Conservation (phyloP, 2,888 invertebrate genomes). For the Metallyticus violacea region DNA sequence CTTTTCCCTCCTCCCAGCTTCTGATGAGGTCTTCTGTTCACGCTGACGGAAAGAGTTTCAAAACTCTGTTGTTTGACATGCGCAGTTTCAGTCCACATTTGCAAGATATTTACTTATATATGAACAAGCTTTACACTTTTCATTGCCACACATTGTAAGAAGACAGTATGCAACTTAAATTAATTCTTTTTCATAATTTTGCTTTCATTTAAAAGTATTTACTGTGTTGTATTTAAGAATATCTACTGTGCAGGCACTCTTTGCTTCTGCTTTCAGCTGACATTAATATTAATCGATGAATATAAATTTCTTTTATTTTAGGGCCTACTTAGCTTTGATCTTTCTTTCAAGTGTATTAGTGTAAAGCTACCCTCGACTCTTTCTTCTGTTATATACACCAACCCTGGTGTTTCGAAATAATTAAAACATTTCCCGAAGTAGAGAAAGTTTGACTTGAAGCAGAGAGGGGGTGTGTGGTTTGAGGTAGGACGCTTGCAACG, state of each 20-base stretch:
- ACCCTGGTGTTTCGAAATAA: background rate
- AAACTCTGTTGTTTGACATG: too few relatives aligned
- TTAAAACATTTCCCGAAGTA: background rate
- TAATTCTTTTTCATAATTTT: too few relatives aligned
- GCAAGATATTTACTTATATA: too few relatives aligned
- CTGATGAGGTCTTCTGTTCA: too few relatives aligned
- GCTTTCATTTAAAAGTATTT: too few relatives aligned
- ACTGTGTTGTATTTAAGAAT: too few relatives aligned
- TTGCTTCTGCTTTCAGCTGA: background rate
- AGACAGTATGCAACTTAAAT: too few relatives aligned
- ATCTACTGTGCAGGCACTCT: background rate
- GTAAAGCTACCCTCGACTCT: background rate
- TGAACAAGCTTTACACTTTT: too few relatives aligned
- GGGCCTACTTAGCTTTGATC: background rate
- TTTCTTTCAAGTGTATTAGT: background rate
- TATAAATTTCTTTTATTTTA: background rate
- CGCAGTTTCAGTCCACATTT: too few relatives aligned
- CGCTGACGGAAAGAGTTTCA: too few relatives aligned
- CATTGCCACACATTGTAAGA: too few relatives aligned
- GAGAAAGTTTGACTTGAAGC: background rate
- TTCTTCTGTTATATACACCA: background rate
- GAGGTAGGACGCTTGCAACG: background rate
- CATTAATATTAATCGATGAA: background rate
- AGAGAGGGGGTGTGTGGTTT: background rate
- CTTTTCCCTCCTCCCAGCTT: too few relatives aligned